Percentiles rank a stretch among this genome's conserved stretches.
Evolutionary conservation across 1,140 invertebrate species (phyloP).

Genomic region (Drosophila tani): DNA sequence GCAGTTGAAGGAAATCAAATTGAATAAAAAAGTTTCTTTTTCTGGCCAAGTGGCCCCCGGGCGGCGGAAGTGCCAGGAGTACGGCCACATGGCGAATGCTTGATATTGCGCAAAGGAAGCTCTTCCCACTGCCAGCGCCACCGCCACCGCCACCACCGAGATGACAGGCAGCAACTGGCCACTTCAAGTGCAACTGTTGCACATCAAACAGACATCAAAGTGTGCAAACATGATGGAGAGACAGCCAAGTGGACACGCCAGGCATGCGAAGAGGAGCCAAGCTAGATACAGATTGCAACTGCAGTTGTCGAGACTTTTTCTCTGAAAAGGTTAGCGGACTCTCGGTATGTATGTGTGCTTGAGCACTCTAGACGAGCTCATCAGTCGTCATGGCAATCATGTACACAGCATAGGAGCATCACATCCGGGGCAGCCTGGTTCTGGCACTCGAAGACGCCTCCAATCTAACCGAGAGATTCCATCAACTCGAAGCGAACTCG

Average conservation of each 20-base stretch:
- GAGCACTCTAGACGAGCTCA: constrained; percentile 67
- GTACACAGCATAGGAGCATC: constrained; percentile 16
- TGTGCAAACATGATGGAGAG: constrained; percentile 61
- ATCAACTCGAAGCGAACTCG: constrained; percentile 31
- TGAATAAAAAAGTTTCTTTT: constrained; percentile 39
- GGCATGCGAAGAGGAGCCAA: constrained; percentile 34
- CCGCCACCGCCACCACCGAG: constrained; percentile 7
- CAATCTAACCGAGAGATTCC: constrained; percentile 57
- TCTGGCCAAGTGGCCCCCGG: constrained; percentile 35
- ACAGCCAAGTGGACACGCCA: constrained; percentile 56
- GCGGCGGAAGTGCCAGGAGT: constrained; percentile 41
- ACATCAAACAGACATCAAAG: constrained; percentile 66
- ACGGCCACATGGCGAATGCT: constrained; percentile 57
- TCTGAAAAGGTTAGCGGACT: constrained; percentile 60
- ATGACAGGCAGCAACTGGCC: constrained; percentile 51
- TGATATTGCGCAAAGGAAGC: constrained; percentile 54
- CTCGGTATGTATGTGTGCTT: constrained; percentile 20
- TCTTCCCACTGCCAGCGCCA: not conserved
- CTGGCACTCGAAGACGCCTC: constrained; percentile 51
- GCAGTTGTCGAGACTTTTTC: constrained; percentile 52
- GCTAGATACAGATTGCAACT: constrained; percentile 40
- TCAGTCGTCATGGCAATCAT: constrained; percentile 60
- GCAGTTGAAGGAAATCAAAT: constrained; percentile 45
- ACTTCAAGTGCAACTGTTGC: constrained; percentile 73
- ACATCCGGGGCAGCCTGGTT: constrained; percentile 57